A percentile compares a stretch with the other conserved stretches of the same genome.
Evolutionary conservation across 2,797 vertebrate genomes (phyloP).

Genomic region (Hypotaenidia okinawae): DNA sequence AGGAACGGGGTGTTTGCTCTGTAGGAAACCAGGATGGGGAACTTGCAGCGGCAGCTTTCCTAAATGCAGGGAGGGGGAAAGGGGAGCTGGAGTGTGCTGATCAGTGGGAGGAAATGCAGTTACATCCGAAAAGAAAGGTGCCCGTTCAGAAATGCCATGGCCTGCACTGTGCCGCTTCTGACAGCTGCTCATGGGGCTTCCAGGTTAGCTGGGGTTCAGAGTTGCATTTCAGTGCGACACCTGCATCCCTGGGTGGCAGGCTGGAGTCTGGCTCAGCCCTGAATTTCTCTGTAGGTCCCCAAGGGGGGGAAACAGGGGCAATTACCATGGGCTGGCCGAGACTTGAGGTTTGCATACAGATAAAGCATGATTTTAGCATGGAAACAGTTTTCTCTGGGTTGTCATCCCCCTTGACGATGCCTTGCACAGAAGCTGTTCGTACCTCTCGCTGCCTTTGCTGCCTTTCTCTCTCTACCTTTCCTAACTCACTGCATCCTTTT

Average conservation of each 20-base stretch:
- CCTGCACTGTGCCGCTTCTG: too few relatives aligned
- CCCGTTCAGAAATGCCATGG: background rate
- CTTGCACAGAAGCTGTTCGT: background rate
- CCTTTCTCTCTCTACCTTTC: background rate
- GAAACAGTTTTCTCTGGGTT: background rate
- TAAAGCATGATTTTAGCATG: background rate
- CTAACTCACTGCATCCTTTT: background rate
- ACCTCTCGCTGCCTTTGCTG: conserved; percentile 5
- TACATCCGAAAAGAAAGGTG: background rate
- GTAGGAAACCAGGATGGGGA: background rate
- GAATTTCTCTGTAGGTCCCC: background rate
- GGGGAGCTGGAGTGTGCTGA: background rate
- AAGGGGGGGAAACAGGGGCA: background rate
- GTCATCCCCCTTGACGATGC: background rate
- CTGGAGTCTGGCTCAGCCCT: background rate
- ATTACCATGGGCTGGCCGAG: background rate
- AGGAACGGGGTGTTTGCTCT: background rate
- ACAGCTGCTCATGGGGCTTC: background rate
- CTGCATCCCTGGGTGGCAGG: too few relatives aligned
- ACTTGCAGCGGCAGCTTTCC: background rate
- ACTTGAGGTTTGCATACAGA: background rate
- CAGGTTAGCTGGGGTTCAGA: background rate
- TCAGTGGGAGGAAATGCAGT: background rate
- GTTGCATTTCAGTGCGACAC: background rate
- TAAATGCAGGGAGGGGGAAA: background rate